Conservation (phyloP, 2,113 vertebrate genomes). For the Bos javanicus region DNA sequence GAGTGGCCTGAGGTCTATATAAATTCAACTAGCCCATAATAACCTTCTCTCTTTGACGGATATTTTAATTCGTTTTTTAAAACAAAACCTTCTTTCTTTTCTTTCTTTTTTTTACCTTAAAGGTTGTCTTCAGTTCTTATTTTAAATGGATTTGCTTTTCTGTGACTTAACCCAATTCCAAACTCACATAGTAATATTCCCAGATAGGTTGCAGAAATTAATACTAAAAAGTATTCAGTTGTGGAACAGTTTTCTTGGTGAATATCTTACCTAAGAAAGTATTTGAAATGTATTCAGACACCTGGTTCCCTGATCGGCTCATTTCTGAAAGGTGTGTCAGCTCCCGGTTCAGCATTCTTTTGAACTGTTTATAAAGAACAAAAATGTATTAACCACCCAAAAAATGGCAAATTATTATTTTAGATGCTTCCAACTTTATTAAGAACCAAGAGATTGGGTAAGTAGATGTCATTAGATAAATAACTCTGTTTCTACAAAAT, state of each 20-base stretch:
- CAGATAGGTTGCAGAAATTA: not conserved
- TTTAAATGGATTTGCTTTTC: not conserved
- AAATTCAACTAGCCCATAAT: not conserved
- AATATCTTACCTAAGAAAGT: constrained; percentile 94
- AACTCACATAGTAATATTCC: not conserved
- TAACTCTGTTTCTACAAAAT: not conserved
- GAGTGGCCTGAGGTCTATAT: not conserved
- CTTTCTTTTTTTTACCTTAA: not conserved
- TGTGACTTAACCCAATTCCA: not conserved
- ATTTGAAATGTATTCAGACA: constrained; percentile 99
- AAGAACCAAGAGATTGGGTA: not conserved
- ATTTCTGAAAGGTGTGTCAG: constrained; percentile 98
- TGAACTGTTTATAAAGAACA: constrained; percentile 87
- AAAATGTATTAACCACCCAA: constrained; percentile 47
- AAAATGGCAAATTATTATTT: not conserved
- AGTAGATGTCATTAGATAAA: not conserved
- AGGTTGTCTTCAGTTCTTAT: not conserved
- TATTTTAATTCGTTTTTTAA: not conserved
- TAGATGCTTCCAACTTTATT: not conserved
- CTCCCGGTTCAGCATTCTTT: constrained; percentile 98
- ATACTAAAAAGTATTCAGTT: not conserved
- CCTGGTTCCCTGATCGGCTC: constrained; percentile 98
- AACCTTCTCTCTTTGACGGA: not conserved
- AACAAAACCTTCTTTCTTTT: not conserved
- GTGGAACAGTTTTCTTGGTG: not conserved